A percentile compares a stretch with the other conserved stretches of the same genome.
Evolutionary conservation across 2,797 vertebrate species (phyloP).

Genomic region (Allobates femoralis): DNA sequence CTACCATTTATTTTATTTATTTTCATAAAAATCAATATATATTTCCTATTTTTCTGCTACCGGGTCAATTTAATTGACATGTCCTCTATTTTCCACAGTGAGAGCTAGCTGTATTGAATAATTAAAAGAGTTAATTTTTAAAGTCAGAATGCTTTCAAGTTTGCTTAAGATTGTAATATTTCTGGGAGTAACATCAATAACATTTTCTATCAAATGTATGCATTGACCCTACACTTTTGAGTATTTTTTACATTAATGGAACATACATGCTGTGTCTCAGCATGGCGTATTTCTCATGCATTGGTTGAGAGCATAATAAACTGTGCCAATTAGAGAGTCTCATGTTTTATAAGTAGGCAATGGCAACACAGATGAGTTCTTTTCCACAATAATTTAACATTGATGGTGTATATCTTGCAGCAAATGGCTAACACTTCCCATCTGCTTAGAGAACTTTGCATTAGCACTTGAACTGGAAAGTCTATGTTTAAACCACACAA

Average conservation of each 20-base stretch:
- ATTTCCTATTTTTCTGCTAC: too few relatives aligned
- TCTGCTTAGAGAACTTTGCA: slow-evolving; percentile 8
- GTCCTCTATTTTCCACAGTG: neutral
- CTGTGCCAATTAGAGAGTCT: slow-evolving; percentile 45
- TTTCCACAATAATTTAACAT: slow-evolving; percentile 34
- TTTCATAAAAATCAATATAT: too few relatives aligned
- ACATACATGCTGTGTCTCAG: slow-evolving; percentile 39
- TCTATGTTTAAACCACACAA: neutral
- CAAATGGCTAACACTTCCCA: slow-evolving; percentile 16
- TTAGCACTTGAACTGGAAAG: slow-evolving; percentile 12
- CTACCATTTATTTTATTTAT: too few relatives aligned
- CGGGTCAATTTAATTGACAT: neutral
- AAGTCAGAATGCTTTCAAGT: neutral
- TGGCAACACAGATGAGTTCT: slow-evolving; percentile 24
- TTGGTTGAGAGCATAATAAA: slow-evolving; percentile 27
- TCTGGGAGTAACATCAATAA: neutral
- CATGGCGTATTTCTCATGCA: slow-evolving; percentile 29
- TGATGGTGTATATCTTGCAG: slow-evolving; percentile 15
- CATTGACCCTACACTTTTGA: slow-evolving; percentile 28
- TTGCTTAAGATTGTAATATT: neutral
- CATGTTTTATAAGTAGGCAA: slow-evolving; percentile 18
- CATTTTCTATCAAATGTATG: neutral
- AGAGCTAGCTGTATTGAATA: neutral
- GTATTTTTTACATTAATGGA: slow-evolving; percentile 27
- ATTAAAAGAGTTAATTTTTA: neutral